Evolutionary conservation across 2,797 vertebrate genomes (phyloP).

Genomic region (Choloepus didactylus): DNA sequence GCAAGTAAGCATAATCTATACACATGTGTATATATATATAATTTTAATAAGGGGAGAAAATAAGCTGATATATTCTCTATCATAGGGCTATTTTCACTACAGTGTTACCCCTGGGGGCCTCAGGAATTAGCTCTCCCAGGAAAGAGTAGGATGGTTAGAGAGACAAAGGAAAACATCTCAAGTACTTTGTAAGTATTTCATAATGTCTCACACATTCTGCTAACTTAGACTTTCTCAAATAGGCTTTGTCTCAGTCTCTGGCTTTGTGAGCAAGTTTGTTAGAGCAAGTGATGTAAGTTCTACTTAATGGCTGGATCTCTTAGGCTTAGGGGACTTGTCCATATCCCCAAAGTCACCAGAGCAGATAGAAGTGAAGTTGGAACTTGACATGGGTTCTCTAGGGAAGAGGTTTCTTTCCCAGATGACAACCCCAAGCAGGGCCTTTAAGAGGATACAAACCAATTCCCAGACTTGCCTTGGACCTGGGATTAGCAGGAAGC

Average conservation of each 20-base stretch:
- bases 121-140: no score
- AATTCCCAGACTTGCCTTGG: neutral
- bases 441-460: neutral
- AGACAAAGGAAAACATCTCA: neutral
- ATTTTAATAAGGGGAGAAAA: neutral
- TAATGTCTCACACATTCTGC: neutral
- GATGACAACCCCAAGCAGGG: neutral
- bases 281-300: neutral
- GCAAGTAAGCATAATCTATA: neutral
- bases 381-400: neutral
- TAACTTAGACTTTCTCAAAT: neutral
- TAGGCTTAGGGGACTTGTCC: neutral
- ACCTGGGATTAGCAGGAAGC: neutral
- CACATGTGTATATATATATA: neutral
- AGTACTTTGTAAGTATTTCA: neutral
- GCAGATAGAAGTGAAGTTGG: neutral
- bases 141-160: neutral
- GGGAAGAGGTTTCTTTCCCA: neutral
- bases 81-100: neutral
- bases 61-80: neutral
- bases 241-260: neutral
- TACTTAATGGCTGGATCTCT: neutral
- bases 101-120: neutral
- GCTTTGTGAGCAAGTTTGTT: neutral
- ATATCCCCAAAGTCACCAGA: neutral